phyloP scores from a whole-genome alignment of 2,888 invertebrate species.

The Salpingus planirostris region DNA sequence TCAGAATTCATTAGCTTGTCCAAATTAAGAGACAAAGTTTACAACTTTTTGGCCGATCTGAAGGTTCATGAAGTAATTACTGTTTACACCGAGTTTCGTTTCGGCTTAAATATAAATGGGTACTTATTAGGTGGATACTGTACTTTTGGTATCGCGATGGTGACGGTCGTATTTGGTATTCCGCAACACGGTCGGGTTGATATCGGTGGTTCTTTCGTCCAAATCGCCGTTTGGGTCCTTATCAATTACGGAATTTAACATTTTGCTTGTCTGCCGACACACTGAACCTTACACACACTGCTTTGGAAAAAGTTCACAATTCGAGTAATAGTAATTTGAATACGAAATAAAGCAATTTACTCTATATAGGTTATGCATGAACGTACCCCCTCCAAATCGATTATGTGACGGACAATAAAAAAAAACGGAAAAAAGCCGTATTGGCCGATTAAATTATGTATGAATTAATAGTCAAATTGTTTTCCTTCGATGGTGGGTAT shows the following conservation, averaged over 20 bases:
- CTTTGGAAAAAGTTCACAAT: constrained; percentile 4
- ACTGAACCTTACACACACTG: constrained; percentile 1
- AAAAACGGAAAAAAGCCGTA: too few relatives aligned
- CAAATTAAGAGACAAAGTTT: too few relatives aligned
- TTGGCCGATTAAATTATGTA: too few relatives aligned
- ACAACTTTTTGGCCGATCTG: too few relatives aligned
- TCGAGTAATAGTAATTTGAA: constrained; percentile 7
- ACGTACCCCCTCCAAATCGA: constrained; percentile 9
- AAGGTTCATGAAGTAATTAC: too few relatives aligned
- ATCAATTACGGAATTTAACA: constrained; percentile 7
- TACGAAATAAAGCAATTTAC: constrained; percentile 5
- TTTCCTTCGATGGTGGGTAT: too few relatives aligned
- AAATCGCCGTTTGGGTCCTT: constrained; percentile 5
- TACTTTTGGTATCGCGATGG: constrained; percentile 8
- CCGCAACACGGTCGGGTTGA: constrained; percentile 1
- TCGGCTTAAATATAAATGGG: too few relatives aligned
- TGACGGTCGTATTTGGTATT: constrained; percentile 9
- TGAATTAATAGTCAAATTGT: too few relatives aligned
- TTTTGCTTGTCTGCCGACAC: constrained; percentile 1
- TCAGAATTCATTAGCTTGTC: too few relatives aligned
- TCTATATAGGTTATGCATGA: constrained; percentile 12
- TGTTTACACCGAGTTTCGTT: too few relatives aligned
- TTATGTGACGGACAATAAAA: not conserved
- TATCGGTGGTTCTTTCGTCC: constrained; percentile 7
- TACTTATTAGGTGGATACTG: too few relatives aligned